Evolutionary conservation across 2,113 vertebrate species (phyloP), one percentile per base, ranked within the genome.

Genomic region (Podilymbus podiceps): DNA sequence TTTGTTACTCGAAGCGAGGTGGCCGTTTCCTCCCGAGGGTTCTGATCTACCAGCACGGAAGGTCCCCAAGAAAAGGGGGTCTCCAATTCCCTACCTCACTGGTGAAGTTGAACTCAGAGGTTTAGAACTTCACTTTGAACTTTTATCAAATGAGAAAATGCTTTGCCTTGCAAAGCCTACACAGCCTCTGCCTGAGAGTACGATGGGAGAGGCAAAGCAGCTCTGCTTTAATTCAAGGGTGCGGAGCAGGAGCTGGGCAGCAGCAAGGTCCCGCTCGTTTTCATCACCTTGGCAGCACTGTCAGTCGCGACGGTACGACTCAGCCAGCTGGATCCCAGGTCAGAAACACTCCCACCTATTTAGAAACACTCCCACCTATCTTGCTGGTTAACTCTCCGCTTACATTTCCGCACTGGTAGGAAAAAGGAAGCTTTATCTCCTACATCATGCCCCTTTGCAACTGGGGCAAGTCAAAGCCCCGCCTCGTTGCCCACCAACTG

Each of bases 81-180:
- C 82, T 85, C 85, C 80, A 58, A 4, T 38, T 63, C 67, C 89
- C 75, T 86, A 47, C 68, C 42, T 6, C 14, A 13, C 6, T 31
- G 69, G 27, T 2, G 3, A n/a, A 52, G 71, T 2, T 78, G 67
- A 82, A 63, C 72, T 67, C 15, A 1, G 35, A 55, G 80, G 12
- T 71, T 59, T 31, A 80, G 59, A 62, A 30, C 53, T 64, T 8
- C 3, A 40, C 64, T 33, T 63, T 84, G 38, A 74, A n/a, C 20
- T 63, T 35, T 10, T 12, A 40, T 22, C 77, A 53, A 68, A 4
- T 19, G 2, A 5, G 59, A 42, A 22, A 67, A 42, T 0, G 0
- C 15, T n/a, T 5, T 28, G 47, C 56, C 24, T 69, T 25, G 30
- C 49, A 46, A 33, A 88, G 71, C 78, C 27, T 22, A 58, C 56